Percentiles rank a stretch among this genome's conserved stretches.
Evolutionary conservation across 2,888 invertebrate species (phyloP).

Genomic region (Noctua pronuba): DNA sequence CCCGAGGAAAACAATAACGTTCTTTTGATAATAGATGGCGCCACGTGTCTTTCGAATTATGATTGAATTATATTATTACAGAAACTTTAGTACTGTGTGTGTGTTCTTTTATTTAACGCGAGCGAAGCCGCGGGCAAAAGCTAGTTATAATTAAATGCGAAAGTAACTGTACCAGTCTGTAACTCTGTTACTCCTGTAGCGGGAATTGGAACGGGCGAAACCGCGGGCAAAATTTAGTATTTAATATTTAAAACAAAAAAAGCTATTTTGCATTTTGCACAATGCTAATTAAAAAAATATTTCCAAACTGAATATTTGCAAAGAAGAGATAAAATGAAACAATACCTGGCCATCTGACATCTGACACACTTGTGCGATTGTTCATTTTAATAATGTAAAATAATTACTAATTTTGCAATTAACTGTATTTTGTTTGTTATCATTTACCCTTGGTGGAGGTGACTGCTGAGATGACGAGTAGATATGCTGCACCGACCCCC

Average conservation of each 20-base stretch:
- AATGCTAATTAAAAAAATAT: slow-evolving; percentile 10
- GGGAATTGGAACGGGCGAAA: neutral
- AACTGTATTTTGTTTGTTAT: neutral
- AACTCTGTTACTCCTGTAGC: neutral
- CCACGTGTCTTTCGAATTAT: no score
- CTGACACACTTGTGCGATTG: slow-evolving; percentile 52
- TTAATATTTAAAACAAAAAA: neutral
- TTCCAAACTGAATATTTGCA: slow-evolving; percentile 21
- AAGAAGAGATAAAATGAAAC: slow-evolving; percentile 37
- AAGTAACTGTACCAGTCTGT: neutral
- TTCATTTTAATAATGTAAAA: slow-evolving; percentile 46
- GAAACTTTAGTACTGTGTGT: no score
- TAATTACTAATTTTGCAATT: slow-evolving; percentile 19
- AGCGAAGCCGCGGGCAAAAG: no score
- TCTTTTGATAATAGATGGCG: no score
- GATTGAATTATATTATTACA: no score
- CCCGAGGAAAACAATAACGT: no score
- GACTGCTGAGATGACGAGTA: neutral
- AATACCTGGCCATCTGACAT: slow-evolving; percentile 56
- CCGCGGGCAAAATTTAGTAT: neutral
- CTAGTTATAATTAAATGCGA: no score
- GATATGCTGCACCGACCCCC: neutral
- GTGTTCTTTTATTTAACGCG: no score
- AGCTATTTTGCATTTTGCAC: slow-evolving; percentile 31
- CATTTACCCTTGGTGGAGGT: slow-evolving; percentile 4